Conservation (phyloP, 1,140 invertebrate species). For the Tetramorium simillimum region DNA sequence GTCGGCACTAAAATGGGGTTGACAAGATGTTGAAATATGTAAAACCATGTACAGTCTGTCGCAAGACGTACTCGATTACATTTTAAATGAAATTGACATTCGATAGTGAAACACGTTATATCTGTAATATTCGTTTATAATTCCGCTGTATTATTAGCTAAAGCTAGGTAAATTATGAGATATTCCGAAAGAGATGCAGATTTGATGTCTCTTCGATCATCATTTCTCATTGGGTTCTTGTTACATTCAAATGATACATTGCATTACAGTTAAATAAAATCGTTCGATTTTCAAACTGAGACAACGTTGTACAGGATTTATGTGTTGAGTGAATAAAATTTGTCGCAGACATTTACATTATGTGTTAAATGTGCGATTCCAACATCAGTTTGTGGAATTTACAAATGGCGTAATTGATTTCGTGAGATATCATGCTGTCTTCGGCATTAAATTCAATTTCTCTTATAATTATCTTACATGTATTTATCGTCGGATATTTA, state of each 20-base stretch:
- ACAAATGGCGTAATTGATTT: background rate
- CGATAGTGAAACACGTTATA: background rate
- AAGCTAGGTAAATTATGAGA: no score
- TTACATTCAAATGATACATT: background rate
- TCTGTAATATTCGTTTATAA: background rate
- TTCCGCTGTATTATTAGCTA: background rate
- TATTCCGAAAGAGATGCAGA: no score
- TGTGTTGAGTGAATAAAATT: background rate
- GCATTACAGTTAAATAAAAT: background rate
- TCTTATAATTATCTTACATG: background rate
- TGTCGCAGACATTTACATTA: background rate
- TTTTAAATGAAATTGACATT: background rate
- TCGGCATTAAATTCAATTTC: background rate
- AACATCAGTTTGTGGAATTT: background rate
- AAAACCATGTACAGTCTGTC: background rate
- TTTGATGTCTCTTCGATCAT: no score
- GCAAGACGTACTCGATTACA: background rate
- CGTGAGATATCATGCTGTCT: background rate
- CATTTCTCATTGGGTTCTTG: no score
- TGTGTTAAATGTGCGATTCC: background rate
- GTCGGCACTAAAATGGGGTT: background rate
- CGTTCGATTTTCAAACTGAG: background rate
- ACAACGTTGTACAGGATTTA: background rate
- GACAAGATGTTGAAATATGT: background rate
- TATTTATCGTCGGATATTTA: background rate